phyloP scores from a whole-genome alignment of 2,797 vertebrate genomes.

The Myoxocephalus aenaeus region DNA sequence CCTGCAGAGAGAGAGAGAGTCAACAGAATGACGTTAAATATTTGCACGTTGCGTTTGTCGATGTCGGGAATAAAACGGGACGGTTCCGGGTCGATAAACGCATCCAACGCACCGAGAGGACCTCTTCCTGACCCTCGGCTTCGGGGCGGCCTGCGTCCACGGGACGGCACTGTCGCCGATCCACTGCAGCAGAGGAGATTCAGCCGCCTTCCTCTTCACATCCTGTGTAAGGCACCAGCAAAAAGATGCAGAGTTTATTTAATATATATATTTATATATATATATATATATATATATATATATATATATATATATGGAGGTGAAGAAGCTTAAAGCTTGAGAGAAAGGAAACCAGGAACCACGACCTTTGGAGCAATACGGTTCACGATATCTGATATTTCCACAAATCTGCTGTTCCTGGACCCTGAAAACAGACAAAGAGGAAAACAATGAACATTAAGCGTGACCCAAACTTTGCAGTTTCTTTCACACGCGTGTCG shows the following conservation, averaged over 20 bases:
- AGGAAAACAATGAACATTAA: neutral
- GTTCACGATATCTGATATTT: slow-evolving; percentile 86
- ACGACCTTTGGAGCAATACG: slow-evolving; percentile 85
- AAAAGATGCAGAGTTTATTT: neutral
- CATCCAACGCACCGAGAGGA: slow-evolving; percentile 69
- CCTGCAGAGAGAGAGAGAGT: slow-evolving; percentile 63
- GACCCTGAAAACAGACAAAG: slow-evolving; percentile 10
- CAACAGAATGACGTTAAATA: neutral
- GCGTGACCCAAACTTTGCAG: neutral
- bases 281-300: too few species aligned
- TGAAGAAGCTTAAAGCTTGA: neutral
- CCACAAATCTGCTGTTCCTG: slow-evolving; percentile 67
- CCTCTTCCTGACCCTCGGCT: slow-evolving; percentile 68
- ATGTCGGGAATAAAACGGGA: too few species aligned
- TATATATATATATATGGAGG: neutral
- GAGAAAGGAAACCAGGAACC: neutral
- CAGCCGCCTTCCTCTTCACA: slow-evolving; percentile 78
- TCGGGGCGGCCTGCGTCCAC: slow-evolving; percentile 84
- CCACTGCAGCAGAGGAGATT: slow-evolving; percentile 89
- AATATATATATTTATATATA: neutral
- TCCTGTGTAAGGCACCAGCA: slow-evolving; percentile 76
- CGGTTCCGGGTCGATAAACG: too few species aligned
- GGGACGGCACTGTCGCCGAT: slow-evolving; percentile 89
- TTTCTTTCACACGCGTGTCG: neutral
- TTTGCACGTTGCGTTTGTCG: neutral